Evolutionary conservation across 2,888 invertebrate genomes (phyloP), one percentile per base, ranked within the genome.

Genomic region (Caenorhabditis uteleia): DNA sequence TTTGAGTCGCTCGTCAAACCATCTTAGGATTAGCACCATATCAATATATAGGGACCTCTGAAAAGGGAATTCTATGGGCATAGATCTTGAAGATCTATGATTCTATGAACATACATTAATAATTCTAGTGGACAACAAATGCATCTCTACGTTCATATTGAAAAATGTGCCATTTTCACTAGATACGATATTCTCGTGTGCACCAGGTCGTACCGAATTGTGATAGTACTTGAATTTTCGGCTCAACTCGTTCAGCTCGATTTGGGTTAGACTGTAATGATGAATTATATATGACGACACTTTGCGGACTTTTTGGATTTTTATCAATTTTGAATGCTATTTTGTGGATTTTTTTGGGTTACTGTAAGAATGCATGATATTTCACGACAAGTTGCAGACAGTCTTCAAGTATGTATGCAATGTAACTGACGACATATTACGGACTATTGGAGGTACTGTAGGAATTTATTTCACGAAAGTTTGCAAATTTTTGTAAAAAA

Each of bases 161-260:
- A 75, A 75, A 43, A 68, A 75, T 3, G 73, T 68, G 0, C 75
- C 75, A 53, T 75, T 75, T 16, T 61, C 47, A 34, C 58, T 60
- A 25, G 67, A 57, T 2, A 74, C 48, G 38, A 60, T 62, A 33
- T 74, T 74, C 14, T 74, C 74, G 14, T 69, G 69, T 14, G 75
- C 74, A 12, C 66, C 68, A 10, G 79, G 79, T 16, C 78, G 56
- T 7, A 79, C 79, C 10, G 77, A 75, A 23, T 62, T 46, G 47
- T 77, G 77, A 48, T 79, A 79, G 48, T 79, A 79, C 46, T 79
- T 79, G 70, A 79, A 79, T 58, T 79, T 79, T 10, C 79, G 75
- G 14, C 71, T 70, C 0, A 79, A 54, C 39, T 79, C 79, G 53
- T 77, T 77, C 3, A 79, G 55, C 40, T 78, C 75, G 46, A 67